Evolutionary conservation across 2,888 invertebrate species (phyloP), one percentile per base, ranked within the genome.

Genomic region (Xestia rhomboidea): DNA sequence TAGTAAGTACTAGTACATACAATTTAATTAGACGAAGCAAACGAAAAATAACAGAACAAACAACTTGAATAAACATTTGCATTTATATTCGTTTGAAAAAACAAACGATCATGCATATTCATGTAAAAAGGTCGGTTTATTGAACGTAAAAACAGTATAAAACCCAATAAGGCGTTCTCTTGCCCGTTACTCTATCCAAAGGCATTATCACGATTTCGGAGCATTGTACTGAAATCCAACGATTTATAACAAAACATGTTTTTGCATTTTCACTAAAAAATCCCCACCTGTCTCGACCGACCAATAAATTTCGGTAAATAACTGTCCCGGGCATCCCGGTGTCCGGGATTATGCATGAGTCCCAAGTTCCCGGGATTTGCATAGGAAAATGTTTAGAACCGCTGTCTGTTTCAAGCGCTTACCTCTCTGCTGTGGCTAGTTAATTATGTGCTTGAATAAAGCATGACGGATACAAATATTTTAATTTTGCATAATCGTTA

Each of bases 41-140:
- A 73, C 69, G 38, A 63, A 74, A 67, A 72, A 66, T 77, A 86
- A 62, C 67, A 51, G 60, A 83, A 67, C 74, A 68, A 63, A 71
- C 77, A 82, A 64, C 68, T 86, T 49, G 66, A 78, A 78, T 67
- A 73, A 64, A 86, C 66, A 86, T 84, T 83, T 83, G 83, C 86
- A 86, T 83, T 73, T 79, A 81, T 49, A 78, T 79, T 73, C 72
- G 74, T 86, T 84, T 83, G 72, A 73, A 83, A 76, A 81, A 82
- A 85, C 79, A 84, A 83, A 86, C 81, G 87, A 70, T 80, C 86
- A 81, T 81, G 78, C 87, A 83, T 86, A 87, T 85, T 86, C 86
- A 87, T 87, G 68, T 46, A 46, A 67, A 87, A 79, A 74, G 82
- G 83, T 85, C 77, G 76, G 86, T 82, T 82, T 87, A 88, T 79